Percentiles rank a stretch among this genome's conserved stretches.
These are phyloP conservation scores for Sphaerophoria rueppellii DNA, from an alignment of 2,888 invertebrate species.

Conservation along the genomic window DNA sequence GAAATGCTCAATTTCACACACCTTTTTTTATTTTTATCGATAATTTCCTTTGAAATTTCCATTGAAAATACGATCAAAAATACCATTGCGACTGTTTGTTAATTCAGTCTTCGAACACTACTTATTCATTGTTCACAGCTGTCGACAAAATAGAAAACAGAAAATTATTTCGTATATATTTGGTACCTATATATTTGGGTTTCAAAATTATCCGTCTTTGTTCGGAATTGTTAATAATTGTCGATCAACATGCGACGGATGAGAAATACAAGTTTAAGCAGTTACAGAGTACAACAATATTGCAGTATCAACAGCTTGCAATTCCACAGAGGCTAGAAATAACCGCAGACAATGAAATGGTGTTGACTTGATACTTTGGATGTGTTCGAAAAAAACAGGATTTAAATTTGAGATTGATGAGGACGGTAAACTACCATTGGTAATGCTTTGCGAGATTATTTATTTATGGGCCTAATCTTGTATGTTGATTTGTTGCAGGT, in stretches of 20 bases:
- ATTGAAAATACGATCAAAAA: too few species aligned
- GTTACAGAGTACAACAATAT: slow-evolving; percentile 89
- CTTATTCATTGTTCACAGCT: too few species aligned
- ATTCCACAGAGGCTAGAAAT: slow-evolving; percentile 92
- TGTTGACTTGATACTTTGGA: slow-evolving; percentile 92
- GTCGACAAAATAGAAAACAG: too few species aligned
- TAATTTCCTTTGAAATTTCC: too few species aligned
- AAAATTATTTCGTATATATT: too few species aligned
- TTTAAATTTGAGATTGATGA: slow-evolving; percentile 93
- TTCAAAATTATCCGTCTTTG: slow-evolving; percentile 94
- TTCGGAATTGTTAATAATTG: slow-evolving; percentile 96
- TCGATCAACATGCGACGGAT: slow-evolving; percentile 99
- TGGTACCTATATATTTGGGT: too few species aligned
- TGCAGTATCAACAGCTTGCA: slow-evolving; percentile 93
- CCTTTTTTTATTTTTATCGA: too few species aligned
- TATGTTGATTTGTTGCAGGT: slow-evolving; percentile 82
- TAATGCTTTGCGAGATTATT: too few species aligned
- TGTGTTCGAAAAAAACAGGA: slow-evolving; percentile 95
- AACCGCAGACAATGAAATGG: slow-evolving; percentile 93
- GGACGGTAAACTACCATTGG: slow-evolving; percentile 85
- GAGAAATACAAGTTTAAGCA: slow-evolving; percentile 99
- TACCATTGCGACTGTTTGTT: too few species aligned
- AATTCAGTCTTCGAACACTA: too few species aligned
- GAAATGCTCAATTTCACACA: too few species aligned
- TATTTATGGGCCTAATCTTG: not conserved